Percentiles rank a stretch among this genome's conserved stretches.
Conservation (phyloP, 1,140 invertebrate genomes). For the Hormaphis cornu region DNA sequence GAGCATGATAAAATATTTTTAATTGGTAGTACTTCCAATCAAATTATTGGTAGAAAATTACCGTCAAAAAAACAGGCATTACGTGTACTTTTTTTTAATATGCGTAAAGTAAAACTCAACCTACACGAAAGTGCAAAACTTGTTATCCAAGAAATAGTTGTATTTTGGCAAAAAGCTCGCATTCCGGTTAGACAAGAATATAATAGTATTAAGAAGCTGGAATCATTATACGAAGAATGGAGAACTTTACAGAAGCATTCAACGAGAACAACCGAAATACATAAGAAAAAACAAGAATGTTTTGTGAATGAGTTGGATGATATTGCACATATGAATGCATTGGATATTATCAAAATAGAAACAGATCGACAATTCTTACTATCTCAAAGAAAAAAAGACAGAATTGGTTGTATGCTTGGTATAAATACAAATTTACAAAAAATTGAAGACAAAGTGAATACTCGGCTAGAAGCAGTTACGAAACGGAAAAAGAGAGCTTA, state of each 20-base stretch:
- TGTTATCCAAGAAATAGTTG: no score
- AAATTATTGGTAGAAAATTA: slow-evolving; percentile 6
- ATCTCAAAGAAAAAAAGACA: not conserved
- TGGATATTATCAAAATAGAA: not conserved
- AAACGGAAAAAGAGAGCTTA: not conserved
- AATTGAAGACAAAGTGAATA: not conserved
- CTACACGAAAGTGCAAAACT: no score
- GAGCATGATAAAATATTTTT: not conserved
- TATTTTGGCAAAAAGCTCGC: not conserved
- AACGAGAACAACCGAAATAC: not conserved
- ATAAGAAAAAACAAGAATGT: not conserved
- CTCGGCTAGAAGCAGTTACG: not conserved
- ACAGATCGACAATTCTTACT: not conserved
- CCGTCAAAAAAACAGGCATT: not conserved
- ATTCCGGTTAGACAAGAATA: not conserved
- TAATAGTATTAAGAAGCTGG: not conserved
- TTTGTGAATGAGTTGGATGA: not conserved
- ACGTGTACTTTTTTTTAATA: not conserved
- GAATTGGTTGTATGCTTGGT: not conserved
- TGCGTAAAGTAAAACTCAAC: no score
- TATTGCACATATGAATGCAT: no score
- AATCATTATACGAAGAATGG: no score
- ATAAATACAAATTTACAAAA: not conserved
- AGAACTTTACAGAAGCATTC: no score
- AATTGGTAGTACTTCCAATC: not conserved